Evolutionary conservation across 2,113 vertebrate species (phyloP).

Genomic region (Misgurnus anguillicaudatus): DNA sequence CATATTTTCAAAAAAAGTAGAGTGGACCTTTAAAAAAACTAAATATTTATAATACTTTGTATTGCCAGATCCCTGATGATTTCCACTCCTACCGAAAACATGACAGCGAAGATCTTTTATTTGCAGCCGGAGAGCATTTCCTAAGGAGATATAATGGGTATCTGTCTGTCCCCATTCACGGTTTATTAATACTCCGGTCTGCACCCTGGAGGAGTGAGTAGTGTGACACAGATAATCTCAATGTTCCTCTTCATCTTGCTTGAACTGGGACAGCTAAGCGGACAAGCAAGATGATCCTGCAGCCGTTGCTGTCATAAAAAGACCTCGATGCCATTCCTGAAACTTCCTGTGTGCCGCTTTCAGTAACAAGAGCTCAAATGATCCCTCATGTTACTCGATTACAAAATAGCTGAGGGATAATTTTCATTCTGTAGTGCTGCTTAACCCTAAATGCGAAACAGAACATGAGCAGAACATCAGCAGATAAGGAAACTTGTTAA

Average conservation of each 20-base stretch:
- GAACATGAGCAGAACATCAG: not conserved
- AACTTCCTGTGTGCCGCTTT: slow-evolving; percentile 57
- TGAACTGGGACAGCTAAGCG: slow-evolving; percentile 58
- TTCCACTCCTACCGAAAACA: not conserved
- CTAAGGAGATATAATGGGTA: slow-evolving; percentile 63
- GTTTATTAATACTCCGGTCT: slow-evolving; percentile 76
- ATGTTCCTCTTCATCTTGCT: slow-evolving; percentile 71
- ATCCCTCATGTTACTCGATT: slow-evolving; percentile 18
- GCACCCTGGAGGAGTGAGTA: slow-evolving; percentile 58
- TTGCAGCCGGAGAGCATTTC: not conserved
- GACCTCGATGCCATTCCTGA: slow-evolving; percentile 70
- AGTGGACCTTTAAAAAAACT: too few species aligned
- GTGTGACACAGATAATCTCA: slow-evolving; percentile 67
- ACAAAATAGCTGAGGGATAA: not conserved
- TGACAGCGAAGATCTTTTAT: not conserved
- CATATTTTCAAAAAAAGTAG: too few species aligned
- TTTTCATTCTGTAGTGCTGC: not conserved
- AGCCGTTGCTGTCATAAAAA: slow-evolving; percentile 49
- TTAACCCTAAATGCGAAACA: not conserved
- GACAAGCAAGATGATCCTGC: slow-evolving; percentile 53
- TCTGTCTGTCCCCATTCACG: slow-evolving; percentile 74
- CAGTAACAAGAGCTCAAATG: not conserved
- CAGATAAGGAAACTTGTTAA: not conserved
- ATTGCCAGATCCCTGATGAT: not conserved
- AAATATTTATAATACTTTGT: too few species aligned